These are phyloP conservation scores for Drosophila littoralis DNA, from an alignment of 1,140 invertebrate species.

Conservation along the genomic window DNA sequence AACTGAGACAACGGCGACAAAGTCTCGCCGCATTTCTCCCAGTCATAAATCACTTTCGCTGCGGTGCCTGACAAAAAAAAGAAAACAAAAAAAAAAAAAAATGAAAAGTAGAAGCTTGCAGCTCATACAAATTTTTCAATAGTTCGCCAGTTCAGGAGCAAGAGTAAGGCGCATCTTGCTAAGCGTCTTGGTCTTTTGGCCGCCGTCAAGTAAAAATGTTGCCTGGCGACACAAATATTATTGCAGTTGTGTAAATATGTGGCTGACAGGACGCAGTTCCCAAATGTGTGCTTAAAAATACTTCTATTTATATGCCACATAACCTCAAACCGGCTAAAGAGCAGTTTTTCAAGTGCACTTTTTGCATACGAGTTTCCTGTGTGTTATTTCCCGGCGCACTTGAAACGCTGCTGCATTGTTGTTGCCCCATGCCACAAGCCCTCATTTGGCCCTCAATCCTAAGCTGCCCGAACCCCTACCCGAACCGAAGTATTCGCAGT, in stretches of 20 bases:
- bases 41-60: conserved; percentile 77
- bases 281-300: conserved; percentile 62
- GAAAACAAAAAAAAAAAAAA: conserved; percentile 1
- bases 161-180: conserved; percentile 14
- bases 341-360: conserved; percentile 69
- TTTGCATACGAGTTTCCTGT: conserved; percentile 70
- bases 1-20: conserved; percentile 43
- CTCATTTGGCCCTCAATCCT: conserved; percentile 1
- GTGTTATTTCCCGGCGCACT: conserved; percentile 51
- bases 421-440: conserved; percentile 29
- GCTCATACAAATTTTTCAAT: conserved; percentile 70
- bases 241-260: conserved; percentile 78
- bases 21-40: conserved; percentile 53
- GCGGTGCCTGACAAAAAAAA: conserved; percentile 15
- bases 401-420: conserved; percentile 32
- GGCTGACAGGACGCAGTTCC: conserved; percentile 52
- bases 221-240: conserved; percentile 74
- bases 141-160: conserved; percentile 22
- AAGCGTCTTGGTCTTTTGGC: conserved; percentile 38
- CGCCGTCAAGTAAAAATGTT: conserved; percentile 56
- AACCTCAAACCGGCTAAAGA: conserved; percentile 59
- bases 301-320: conserved; percentile 56
- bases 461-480: neutral
- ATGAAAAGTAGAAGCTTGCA: conserved; percentile 25
- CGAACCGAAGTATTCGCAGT: conserved; percentile 16